Evolutionary conservation across 2,888 invertebrate species (phyloP).

Genomic region (Cremastobaeus sp.): DNA sequence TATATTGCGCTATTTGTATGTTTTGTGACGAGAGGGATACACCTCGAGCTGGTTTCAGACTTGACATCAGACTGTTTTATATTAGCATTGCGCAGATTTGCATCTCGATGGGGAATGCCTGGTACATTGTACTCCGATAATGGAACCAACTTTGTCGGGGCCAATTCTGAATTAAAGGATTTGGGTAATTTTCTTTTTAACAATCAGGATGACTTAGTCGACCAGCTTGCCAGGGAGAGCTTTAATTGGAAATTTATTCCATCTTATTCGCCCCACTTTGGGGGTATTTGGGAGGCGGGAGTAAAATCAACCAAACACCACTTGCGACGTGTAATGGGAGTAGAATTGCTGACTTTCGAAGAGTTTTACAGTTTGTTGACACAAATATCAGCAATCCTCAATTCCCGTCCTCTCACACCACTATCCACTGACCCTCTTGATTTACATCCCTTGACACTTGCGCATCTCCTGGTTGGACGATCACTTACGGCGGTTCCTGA

Average conservation of each 20-base stretch:
- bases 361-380: slow-evolving; percentile 28
- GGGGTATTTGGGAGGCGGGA: slow-evolving; percentile 31
- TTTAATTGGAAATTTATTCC: slow-evolving; percentile 22
- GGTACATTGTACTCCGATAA: slow-evolving; percentile 30
- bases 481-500: slow-evolving; percentile 63
- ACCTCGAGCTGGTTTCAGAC: slow-evolving; percentile 29
- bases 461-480: slow-evolving; percentile 67
- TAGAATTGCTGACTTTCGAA: slow-evolving; percentile 18
- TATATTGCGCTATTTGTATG: slow-evolving; percentile 33
- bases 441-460: slow-evolving; percentile 63
- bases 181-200: slow-evolving; percentile 22
- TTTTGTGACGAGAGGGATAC: slow-evolving; percentile 22
- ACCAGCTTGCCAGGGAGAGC: background rate
- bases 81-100: slow-evolving; percentile 22
- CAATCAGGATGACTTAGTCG: background rate
- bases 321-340: slow-evolving; percentile 17
- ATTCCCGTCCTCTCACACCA: slow-evolving; percentile 39
- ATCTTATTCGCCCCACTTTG: slow-evolving; percentile 21
- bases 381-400: slow-evolving; percentile 24
- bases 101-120: slow-evolving; percentile 23
- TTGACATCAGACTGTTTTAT: slow-evolving; percentile 24
- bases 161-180: slow-evolving; percentile 10
- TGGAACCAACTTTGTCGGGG: slow-evolving; percentile 36
- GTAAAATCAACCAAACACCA: slow-evolving; percentile 36
- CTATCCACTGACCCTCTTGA: slow-evolving; percentile 61